Conservation (phyloP, 2,888 invertebrate genomes). For the Halocaridina rubra region DNA sequence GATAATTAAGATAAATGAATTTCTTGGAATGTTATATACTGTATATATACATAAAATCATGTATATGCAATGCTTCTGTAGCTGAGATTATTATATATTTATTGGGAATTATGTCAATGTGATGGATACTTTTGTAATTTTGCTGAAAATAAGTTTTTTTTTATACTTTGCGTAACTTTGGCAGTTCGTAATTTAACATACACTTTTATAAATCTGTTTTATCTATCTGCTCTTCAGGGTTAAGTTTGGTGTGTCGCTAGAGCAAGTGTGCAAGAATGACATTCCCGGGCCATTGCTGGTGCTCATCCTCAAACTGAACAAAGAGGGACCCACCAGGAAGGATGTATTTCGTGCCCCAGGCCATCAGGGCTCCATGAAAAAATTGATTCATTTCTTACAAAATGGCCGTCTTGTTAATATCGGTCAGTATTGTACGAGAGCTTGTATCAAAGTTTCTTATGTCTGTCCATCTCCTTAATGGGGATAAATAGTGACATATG, state of each 20-base stretch:
- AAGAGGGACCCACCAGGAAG: constrained; percentile 91
- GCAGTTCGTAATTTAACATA: not conserved
- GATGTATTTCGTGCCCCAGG: constrained; percentile 96
- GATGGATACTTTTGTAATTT: no score
- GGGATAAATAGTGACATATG: not conserved
- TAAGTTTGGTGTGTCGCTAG: constrained; percentile 91
- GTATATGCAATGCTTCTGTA: no score
- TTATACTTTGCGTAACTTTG: not conserved
- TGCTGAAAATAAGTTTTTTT: no score
- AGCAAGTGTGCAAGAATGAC: constrained; percentile 94
- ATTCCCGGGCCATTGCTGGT: constrained; percentile 93
- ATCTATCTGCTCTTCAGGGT: constrained; percentile 73
- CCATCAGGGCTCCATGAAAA: constrained; percentile 94
- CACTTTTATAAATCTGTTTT: not conserved
- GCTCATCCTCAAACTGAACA: constrained; percentile 90
- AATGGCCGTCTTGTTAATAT: constrained; percentile 83
- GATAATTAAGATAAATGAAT: no score
- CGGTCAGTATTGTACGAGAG: no score
- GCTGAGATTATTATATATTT: no score
- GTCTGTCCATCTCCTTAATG: not conserved
- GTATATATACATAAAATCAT: no score
- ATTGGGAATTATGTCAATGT: no score
- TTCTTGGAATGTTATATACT: no score
- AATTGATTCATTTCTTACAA: constrained; percentile 89
- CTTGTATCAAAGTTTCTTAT: no score